Evolutionary conservation across 2,113 vertebrate species (phyloP), one percentile per base, ranked within the genome.

Genomic region (Acinonyx jubatus): DNA sequence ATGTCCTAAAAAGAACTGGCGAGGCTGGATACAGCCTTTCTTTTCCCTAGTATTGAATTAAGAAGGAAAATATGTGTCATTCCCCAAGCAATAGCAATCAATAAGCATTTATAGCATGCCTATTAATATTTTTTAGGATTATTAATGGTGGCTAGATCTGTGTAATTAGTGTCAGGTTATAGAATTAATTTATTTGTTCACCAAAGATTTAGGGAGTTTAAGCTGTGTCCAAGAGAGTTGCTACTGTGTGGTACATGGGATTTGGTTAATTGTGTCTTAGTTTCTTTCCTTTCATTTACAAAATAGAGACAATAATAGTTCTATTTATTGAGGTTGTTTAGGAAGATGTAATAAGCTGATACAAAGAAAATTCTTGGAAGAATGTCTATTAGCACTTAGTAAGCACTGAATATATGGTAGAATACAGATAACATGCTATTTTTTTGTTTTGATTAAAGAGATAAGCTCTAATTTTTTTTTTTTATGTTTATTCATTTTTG

Each of bases 121-220:
- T 31, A 1, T 78, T 94, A 86, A 13, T 55, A 85, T 55, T 66
- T 2, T 36, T 82, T 29, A 45, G 0, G 5, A 38, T 76, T 90
- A 15, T 83, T 92, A 87, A 55, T 82, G 3, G 27, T 82, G 29
- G 48, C 33, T 86, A 36, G 71, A 63, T n/a, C 63, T 85, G 1
- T 65, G 9, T 50, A 84, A 69, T 23, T 65, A 5, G 38, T 94
- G 13, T 71, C 27, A 38, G 10, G 63, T 89, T 66, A 25, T 15
- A 79, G 66, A 25, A 18, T 36, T 88, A 38, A 87, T 82, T 55
- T 41, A 36, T 52, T 87, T 94, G 33, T 90, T 95, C n/a, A 87
- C 87, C n/a, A 94, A 92, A 96, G 69, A 92, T 50, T 33, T 13
- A 90, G 55, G 55, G 23, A 73, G 18, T 89, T 81, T 79, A 85